Conservation (phyloP, 2,888 invertebrate species). For the Sinohyriopsis cumingii region DNA sequence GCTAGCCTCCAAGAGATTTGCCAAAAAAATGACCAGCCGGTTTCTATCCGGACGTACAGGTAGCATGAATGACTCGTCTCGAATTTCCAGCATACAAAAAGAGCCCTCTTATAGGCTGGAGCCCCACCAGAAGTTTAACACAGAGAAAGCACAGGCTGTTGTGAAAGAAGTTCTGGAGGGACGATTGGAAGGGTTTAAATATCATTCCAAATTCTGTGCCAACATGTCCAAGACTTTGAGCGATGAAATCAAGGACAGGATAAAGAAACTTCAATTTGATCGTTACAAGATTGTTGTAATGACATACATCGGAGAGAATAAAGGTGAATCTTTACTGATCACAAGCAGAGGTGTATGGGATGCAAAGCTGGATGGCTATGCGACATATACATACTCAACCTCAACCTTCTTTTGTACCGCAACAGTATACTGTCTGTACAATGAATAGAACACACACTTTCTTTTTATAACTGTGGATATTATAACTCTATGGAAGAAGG, state of each 20-base stretch:
- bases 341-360: slow-evolving; percentile 55
- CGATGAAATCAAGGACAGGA: slow-evolving; percentile 52
- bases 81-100: slow-evolving; percentile 26
- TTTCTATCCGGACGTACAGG: slow-evolving; percentile 23
- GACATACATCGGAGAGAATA: slow-evolving; percentile 50
- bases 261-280: slow-evolving; percentile 47
- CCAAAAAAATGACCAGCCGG: slow-evolving; percentile 23
- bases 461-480: no score
- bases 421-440: slow-evolving; percentile 52
- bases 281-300: slow-evolving; percentile 52
- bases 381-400: slow-evolving; percentile 44
- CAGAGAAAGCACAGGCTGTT: slow-evolving; percentile 32
- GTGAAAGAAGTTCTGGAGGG: slow-evolving; percentile 36
- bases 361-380: slow-evolving; percentile 40
- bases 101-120: slow-evolving; percentile 57
- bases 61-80: slow-evolving; percentile 33
- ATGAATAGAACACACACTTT: slow-evolving; percentile 25
- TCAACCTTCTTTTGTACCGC: slow-evolving; percentile 46
- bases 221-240: slow-evolving; percentile 46
- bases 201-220: slow-evolving; percentile 41
- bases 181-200: slow-evolving; percentile 42
- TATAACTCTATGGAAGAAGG: no score
- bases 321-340: slow-evolving; percentile 42
- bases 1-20: slow-evolving; percentile 35
- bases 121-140: slow-evolving; percentile 42